Base-by-base conservation (phyloP, 2,113 vertebrate species). In the Platichthys stellatus region DNA sequence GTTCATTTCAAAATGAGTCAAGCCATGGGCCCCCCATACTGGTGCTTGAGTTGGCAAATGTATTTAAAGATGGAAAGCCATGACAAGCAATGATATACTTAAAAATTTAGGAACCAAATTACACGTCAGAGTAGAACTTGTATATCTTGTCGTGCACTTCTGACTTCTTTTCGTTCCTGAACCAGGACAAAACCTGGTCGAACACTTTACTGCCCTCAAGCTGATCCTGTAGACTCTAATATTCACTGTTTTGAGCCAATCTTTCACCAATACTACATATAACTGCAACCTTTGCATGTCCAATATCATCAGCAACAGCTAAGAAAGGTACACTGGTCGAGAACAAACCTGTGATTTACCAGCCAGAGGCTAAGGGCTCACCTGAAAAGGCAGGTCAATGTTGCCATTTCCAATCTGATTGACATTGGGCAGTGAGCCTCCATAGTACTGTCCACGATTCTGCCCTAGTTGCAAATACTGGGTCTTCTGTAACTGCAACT, bases 401-500 rank as follows among this genome's bases (percentile, higher is more conserved):
- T 95, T 95, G 93, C 97, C 95, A 93, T 96, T 98, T 87, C 97
- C 98, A 84, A 99, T 97, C 95, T 99, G 98, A 91, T 99, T 99
- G 93, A 99, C 98, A 80, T 99, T 99, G 94, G 98, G 98, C 94
- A 99, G 93, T 66, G 98, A 99, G 69, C 98, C 98, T 61, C 98
- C 98, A 0, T 99, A 99, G 96, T 96, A 98, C 94, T 99, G 98
- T 93, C 96, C 97, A 73, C 98, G 97, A 89, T 95, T 98, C 81
- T 98, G 98, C 88, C 97, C 97, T 95, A 99, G 94, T 93, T 99
- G 98, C 92, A 99, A 94, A 94, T 98, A 99, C 78, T 99, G 98
- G 67, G 97, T 96, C 94, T 99, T 99, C 95, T 99, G 97, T 92
- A 99, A 96, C 94, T 99, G 98, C 92, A 99, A 93, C 98, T 99